phyloP scores from a whole-genome alignment of 2,797 vertebrate species.

The Myotis myotis region DNA sequence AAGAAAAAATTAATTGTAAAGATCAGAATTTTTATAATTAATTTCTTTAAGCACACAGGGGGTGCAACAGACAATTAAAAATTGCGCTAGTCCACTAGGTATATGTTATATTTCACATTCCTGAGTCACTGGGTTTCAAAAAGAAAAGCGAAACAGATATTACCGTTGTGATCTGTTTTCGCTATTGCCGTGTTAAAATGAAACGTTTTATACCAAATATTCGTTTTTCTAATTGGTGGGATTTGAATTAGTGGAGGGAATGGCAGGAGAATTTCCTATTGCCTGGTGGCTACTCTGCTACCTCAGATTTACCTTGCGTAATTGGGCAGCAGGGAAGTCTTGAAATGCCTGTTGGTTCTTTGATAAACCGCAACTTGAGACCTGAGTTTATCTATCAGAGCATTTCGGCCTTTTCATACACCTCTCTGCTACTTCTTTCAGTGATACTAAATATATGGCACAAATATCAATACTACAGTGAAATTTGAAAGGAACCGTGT shows the following conservation, averaged over 20 bases:
- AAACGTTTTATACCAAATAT: conserved; percentile 17
- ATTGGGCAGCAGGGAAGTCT: not conserved
- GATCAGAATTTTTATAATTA: conserved; percentile 59
- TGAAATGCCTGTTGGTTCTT: not conserved
- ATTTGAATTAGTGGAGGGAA: conserved; percentile 6
- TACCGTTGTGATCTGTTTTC: not conserved
- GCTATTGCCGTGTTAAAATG: conserved; percentile 35
- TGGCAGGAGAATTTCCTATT: not conserved
- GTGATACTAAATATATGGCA: not conserved
- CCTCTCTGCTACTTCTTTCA: not conserved
- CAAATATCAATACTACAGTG: not conserved
- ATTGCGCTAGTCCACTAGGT: not conserved
- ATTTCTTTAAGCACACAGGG: conserved; percentile 56
- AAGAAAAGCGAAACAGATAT: not conserved
- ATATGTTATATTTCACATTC: not conserved
- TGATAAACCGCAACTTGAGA: not conserved
- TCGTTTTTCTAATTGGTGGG: not conserved
- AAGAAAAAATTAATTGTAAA: conserved; percentile 63
- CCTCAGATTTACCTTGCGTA: not conserved
- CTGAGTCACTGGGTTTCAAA: conserved; percentile 13
- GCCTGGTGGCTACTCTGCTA: not conserved
- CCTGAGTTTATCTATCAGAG: not conserved
- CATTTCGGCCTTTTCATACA: not conserved
- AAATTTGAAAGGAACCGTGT: not conserved
- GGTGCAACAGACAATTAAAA: conserved; percentile 50